Conservation (phyloP, 2,113 vertebrate genomes). For the Trogon surrucura region DNA sequence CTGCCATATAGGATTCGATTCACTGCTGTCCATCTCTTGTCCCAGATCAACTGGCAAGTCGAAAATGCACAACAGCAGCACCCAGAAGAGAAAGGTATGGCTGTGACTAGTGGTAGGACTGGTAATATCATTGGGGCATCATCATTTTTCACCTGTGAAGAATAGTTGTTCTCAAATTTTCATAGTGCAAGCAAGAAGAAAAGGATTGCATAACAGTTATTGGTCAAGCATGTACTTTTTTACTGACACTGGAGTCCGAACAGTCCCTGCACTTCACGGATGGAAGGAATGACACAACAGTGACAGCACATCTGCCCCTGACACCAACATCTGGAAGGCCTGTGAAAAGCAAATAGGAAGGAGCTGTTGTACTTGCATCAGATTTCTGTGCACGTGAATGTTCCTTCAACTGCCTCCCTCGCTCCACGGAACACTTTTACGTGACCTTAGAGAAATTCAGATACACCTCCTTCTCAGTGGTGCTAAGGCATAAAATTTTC, state of each 20-base stretch:
- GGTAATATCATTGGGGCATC: background rate
- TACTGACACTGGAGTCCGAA: background rate
- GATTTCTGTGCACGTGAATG: fast-evolving
- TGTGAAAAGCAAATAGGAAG: background rate
- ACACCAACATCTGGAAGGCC: background rate
- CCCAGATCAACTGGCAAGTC: background rate
- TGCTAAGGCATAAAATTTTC: background rate
- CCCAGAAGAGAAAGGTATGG: background rate
- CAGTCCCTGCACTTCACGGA: background rate
- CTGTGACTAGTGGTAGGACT: background rate
- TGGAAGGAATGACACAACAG: background rate
- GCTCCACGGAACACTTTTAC: background rate
- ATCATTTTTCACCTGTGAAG: background rate
- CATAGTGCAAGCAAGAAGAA: background rate
- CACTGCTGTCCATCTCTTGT: background rate
- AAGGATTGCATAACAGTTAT: background rate
- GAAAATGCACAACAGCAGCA: background rate
- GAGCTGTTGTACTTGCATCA: background rate
- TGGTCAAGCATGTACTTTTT: background rate
- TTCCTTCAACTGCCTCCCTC: background rate
- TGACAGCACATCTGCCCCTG: fast-evolving
- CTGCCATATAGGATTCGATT: background rate
- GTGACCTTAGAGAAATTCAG: background rate
- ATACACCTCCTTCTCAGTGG: background rate
- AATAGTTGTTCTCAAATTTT: background rate